These are phyloP conservation scores for Homalodisca vitripennis DNA, from an alignment of 1,140 invertebrate species.

Conservation along the genomic window DNA sequence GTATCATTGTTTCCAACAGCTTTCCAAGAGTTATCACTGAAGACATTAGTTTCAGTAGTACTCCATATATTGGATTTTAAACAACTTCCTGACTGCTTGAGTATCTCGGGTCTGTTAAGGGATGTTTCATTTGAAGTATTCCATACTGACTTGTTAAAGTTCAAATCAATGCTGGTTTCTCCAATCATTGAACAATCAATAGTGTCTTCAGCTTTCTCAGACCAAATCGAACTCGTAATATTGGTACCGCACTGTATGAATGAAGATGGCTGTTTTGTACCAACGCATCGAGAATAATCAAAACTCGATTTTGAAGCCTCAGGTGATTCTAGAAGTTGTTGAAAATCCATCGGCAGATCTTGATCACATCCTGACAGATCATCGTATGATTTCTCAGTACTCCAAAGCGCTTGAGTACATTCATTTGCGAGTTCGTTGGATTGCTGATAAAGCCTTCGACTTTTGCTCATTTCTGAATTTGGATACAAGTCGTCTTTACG, in stretches of 20 bases:
- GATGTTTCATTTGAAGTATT: neutral
- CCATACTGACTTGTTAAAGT: neutral
- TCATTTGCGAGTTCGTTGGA: slow-evolving; percentile 59
- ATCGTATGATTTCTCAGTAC: slow-evolving; percentile 48
- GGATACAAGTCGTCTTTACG: slow-evolving; percentile 32
- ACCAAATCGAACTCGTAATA: slow-evolving; percentile 51
- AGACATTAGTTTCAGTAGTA: neutral
- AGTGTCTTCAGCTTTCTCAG: slow-evolving; percentile 40
- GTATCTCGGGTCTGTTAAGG: neutral
- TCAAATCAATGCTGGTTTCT: neutral
- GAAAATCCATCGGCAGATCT: slow-evolving; percentile 57
- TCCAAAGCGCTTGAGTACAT: slow-evolving; percentile 64
- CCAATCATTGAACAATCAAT: slow-evolving; percentile 15
- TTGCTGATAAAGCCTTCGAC: slow-evolving; percentile 44
- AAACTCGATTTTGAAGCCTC: slow-evolving; percentile 39
- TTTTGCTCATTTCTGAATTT: slow-evolving; percentile 31
- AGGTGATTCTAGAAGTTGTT: slow-evolving; percentile 56
- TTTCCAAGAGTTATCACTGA: neutral
- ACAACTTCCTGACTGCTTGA: neutral
- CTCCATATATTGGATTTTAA: neutral
- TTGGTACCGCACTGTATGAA: slow-evolving; percentile 49
- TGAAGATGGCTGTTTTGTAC: slow-evolving; percentile 11
- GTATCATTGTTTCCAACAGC: neutral
- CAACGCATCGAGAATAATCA: neutral
- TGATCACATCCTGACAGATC: slow-evolving; percentile 55